Evolutionary conservation across 2,888 invertebrate genomes (phyloP).

Genomic region (Hedya salicella): DNA sequence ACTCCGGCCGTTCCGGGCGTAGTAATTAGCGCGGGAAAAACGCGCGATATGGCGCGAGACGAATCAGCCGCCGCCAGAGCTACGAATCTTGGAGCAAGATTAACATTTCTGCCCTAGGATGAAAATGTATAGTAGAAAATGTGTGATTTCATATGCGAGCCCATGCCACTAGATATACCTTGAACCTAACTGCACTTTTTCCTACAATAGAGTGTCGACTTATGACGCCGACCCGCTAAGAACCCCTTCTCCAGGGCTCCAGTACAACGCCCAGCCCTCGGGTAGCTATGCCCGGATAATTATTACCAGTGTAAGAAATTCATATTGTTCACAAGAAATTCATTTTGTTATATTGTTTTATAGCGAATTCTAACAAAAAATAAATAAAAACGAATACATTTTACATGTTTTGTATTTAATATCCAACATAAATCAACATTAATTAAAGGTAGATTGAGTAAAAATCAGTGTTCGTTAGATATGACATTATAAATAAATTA

Average conservation of each 20-base stretch:
- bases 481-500: not conserved
- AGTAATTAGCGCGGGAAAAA: conserved; percentile 75
- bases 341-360: not conserved
- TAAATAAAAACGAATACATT: too few relatives aligned
- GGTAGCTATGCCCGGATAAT: too few relatives aligned
- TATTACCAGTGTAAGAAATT: not conserved
- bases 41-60: conserved; percentile 74
- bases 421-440: conserved; percentile 3
- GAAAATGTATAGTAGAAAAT: too few relatives aligned
- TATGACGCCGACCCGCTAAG: too few relatives aligned
- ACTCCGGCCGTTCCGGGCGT: conserved; percentile 55
- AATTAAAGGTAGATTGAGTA: conserved; percentile 2
- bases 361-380: conserved; percentile 1
- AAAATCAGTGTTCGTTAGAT: conserved; percentile 4
- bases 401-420: too few relatives aligned
- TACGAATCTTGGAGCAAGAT: conserved; percentile 34
- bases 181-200: too few relatives aligned
- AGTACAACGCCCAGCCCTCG: too few relatives aligned
- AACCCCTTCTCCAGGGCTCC: too few relatives aligned
- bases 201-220: too few relatives aligned
- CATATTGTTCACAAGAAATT: conserved; percentile 3
- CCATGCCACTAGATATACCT: too few relatives aligned
- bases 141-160: too few relatives aligned
- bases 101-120: not conserved
- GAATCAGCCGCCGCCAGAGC: conserved; percentile 55